Percentiles rank a stretch among this genome's conserved stretches.
Conservation (phyloP, 2,888 invertebrate genomes). For the Platycnemis pennipes region DNA sequence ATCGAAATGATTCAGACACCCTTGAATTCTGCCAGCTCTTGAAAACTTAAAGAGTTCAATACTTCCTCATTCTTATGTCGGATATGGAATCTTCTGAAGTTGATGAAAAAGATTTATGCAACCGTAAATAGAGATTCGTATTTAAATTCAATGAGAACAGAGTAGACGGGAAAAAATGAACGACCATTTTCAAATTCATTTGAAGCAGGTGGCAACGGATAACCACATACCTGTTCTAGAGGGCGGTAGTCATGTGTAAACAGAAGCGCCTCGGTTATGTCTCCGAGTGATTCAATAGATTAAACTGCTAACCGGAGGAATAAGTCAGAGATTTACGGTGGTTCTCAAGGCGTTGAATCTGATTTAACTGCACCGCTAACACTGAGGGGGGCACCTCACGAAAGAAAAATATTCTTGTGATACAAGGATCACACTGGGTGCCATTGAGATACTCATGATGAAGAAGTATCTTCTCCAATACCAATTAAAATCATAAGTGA, state of each 20-base stretch:
- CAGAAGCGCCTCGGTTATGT: constrained; percentile 43
- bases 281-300: constrained; percentile 41
- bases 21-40: too few species aligned
- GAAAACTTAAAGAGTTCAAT: too few species aligned
- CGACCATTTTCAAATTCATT: background rate
- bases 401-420: constrained; percentile 37
- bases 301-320: background rate
- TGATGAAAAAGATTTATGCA: too few species aligned
- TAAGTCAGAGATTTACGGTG: constrained; percentile 23
- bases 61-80: too few species aligned
- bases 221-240: background rate
- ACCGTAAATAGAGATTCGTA: background rate
- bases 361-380: background rate
- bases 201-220: background rate
- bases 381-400: background rate
- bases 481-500: constrained; percentile 22
- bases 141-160: background rate
- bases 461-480: constrained; percentile 2
- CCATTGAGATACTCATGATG: background rate
- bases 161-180: background rate
- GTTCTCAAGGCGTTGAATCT: background rate
- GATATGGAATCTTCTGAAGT: too few species aligned
- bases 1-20: too few species aligned
- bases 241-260: constrained; percentile 29
- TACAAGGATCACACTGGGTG: background rate